A percentile compares a stretch with the other conserved stretches of the same genome.
These are phyloP conservation scores for Julus scanicus DNA, from an alignment of 2,888 invertebrate species.

Conservation along the genomic window DNA sequence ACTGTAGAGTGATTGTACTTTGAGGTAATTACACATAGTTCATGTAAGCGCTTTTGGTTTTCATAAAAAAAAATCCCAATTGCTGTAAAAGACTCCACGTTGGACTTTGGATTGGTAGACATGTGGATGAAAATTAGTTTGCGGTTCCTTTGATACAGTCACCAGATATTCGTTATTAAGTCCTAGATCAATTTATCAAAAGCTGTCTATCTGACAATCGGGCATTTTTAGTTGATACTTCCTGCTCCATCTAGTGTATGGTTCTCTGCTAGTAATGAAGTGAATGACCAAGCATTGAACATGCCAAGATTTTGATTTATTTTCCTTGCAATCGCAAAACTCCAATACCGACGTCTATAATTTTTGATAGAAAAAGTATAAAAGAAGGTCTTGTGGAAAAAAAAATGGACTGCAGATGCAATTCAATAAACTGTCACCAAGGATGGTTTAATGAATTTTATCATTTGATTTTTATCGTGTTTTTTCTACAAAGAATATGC, in stretches of 20 bases:
- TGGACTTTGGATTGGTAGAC: too few species aligned
- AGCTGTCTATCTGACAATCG: background rate
- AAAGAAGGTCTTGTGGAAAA: background rate
- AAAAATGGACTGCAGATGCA: background rate
- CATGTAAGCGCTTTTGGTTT: too few species aligned
- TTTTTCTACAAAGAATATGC: background rate
- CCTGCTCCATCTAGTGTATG: background rate
- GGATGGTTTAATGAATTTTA: background rate
- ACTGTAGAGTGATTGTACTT: too few species aligned
- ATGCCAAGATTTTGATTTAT: background rate
- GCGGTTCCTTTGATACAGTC: background rate
- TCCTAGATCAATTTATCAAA: background rate
- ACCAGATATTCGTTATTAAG: background rate
- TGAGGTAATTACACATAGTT: too few species aligned
- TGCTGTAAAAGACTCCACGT: too few species aligned
- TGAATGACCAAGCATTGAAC: conserved; percentile 1
- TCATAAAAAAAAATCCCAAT: too few species aligned
- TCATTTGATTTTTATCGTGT: background rate
- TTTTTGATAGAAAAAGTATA: background rate
- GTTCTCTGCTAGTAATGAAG: background rate
- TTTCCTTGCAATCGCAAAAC: background rate
- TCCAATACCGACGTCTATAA: background rate
- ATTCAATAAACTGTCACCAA: background rate
- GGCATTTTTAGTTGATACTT: background rate
- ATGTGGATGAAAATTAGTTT: background rate